These are phyloP conservation scores for Troides helena DNA, from an alignment of 2,888 invertebrate genomes.

Conservation along the genomic window DNA sequence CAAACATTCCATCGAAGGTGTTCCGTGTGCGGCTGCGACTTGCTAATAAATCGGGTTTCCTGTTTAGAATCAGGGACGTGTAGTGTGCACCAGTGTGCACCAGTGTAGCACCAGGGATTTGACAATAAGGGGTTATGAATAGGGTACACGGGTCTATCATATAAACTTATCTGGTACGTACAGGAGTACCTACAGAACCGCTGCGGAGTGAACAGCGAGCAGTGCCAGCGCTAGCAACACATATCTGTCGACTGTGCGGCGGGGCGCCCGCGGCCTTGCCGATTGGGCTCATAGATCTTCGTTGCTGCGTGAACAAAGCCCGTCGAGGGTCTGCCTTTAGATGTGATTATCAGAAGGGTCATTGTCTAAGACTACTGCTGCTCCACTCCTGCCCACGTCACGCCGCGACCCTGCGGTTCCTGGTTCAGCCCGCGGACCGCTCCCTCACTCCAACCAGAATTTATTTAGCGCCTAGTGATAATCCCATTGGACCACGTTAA, in stretches of 20 bases:
- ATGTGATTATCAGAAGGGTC: too few relatives aligned
- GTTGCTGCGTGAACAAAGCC: too few relatives aligned
- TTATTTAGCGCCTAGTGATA: constrained; percentile 62
- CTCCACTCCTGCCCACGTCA: constrained; percentile 30
- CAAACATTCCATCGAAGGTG: too few relatives aligned
- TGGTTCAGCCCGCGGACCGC: background rate
- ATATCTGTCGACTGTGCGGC: too few relatives aligned
- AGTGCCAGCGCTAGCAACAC: background rate
- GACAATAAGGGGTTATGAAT: constrained; percentile 54
- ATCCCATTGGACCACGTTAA: constrained; percentile 77
- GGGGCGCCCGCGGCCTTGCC: too few relatives aligned
- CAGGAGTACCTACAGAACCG: too few relatives aligned
- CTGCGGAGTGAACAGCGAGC: background rate
- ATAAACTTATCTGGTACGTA: background rate
- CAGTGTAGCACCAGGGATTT: constrained; percentile 49
- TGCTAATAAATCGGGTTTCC: constrained; percentile 12
- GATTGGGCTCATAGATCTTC: too few relatives aligned
- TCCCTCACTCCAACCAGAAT: constrained; percentile 31
- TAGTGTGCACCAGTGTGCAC: constrained; percentile 25
- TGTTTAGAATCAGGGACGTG: constrained; percentile 24
- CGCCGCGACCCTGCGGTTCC: constrained; percentile 21
- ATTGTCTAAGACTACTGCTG: constrained; percentile 45
- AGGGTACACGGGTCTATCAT: constrained; percentile 12
- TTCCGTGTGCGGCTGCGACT: too few relatives aligned
- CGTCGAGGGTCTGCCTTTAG: too few relatives aligned